Evolutionary conservation across 2,797 vertebrate genomes (phyloP), one percentile per base, ranked within the genome.

Genomic region (Schizopygopsis pylzovi): DNA sequence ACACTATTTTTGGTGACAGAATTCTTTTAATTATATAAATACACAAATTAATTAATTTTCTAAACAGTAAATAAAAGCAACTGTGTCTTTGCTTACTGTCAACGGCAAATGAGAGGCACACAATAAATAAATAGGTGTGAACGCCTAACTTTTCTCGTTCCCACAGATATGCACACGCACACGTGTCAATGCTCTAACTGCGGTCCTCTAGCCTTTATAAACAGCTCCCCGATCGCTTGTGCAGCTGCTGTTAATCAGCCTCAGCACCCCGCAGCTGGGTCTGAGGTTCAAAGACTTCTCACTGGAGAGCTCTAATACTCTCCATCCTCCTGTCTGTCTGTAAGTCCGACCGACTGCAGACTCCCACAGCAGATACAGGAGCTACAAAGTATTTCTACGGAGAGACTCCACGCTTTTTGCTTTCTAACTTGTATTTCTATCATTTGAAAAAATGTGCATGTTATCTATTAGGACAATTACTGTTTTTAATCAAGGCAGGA

Each of bases 221-320:
- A 81, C 84, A 81, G 78, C 84, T 90, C 88, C 89, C 89, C 92
- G 92, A 94, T 92, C 89, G 86, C 92, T 91, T 89, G 75, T 89
- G 89, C 95, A 95, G 93, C 94, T 95, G 95, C 91, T 93, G 87
- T 91, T 94, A 93, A 95, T 96, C 93, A 94, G 89, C 78, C 73
- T 89, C 90, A 92, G 90, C 84, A 84, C 73, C 90, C 83, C 43
- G 90, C 91, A 78, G 79, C 88, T 81, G 89, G 84, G 54, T 87
- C 82, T 83, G 70, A 88, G 94, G 93, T 94, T 95, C 93, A 95
- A 95, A 95, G 93, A 82, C 86, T 68, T 87, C 86, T 89, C 86
- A 88, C 85, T 91, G 73, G 92, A 91, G 92, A 92, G 89, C 89
- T 87, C 87, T 88, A 91, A 94, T 92, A 91, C 91, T 89, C 89